A percentile compares a stretch with the other conserved stretches of the same genome.
These are phyloP conservation scores for Cerastis rubricosa DNA, from an alignment of 2,888 invertebrate genomes.

Conservation along the genomic window DNA sequence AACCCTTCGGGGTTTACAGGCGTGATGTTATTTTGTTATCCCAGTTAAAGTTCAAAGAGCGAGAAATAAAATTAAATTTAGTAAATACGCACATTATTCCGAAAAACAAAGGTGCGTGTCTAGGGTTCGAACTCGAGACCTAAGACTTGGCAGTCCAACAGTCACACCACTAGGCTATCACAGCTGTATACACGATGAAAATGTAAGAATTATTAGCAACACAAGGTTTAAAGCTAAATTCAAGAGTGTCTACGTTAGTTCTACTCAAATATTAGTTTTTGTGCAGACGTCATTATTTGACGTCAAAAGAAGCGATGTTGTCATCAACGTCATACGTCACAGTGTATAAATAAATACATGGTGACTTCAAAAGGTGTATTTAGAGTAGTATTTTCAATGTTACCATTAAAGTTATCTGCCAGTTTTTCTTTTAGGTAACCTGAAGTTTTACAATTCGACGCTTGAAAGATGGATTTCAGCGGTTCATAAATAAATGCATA, in stretches of 20 bases:
- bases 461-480: no score
- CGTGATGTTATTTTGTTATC: no score
- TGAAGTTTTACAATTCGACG: background rate
- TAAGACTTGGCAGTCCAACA: no score
- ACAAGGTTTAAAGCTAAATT: background rate
- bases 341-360: background rate
- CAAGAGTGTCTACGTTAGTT: background rate
- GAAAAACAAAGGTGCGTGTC: no score
- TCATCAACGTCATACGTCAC: background rate
- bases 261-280: conserved; percentile 14
- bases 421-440: background rate
- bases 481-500: no score
- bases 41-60: no score
- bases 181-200: background rate
- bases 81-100: no score
- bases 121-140: no score
- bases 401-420: background rate
- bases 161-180: no score
- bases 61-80: no score
- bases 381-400: background rate
- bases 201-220: background rate
- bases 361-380: background rate
- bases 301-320: conserved; percentile 6
- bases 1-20: no score
- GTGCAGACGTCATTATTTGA: conserved; percentile 15